Evolutionary conservation across 2,113 vertebrate genomes (phyloP), one percentile per base, ranked within the genome.

Genomic region (Platanista minor): DNA sequence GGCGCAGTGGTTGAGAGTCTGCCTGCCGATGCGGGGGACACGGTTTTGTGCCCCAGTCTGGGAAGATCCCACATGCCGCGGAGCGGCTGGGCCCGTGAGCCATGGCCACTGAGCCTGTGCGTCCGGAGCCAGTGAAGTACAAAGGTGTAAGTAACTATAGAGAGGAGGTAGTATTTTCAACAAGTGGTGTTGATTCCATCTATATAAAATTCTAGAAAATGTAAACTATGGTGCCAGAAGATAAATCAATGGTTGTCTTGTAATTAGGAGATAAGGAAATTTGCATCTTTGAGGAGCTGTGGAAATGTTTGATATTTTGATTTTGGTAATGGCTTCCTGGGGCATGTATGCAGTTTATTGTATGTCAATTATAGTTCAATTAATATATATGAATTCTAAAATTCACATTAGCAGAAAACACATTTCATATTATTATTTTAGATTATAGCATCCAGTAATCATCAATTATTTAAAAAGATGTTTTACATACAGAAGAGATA

Each of bases 131-230:
- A n/a, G n/a, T n/a, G n/a, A 36, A 94, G 1, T 13, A 3, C 33
- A 91, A 75, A 82, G 2, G 3, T 23, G 5, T 8, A 75, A 46
- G 41, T 75, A 41, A 49, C 33, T 78, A 62, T 21, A 6, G 21
- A 66, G 9, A 64, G 17, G 12, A n/a, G 6, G 21, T 25, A 20
- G 8, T 23, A 66, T 84, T 87, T 94, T 52, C 5, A 85, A 31
- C 2, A 74, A 82, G 9, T 49, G 20, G 10, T 33, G 14, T 17
- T 41, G 31, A 66, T 43, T 94, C 6, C 5, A 81, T n/a, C 18
- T 78, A 61, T 39, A 71, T 36, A 62, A 94, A 90, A 90, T 54
- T 62, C 20, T 81, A 39, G 41, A 92, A 83, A 62, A 61, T 84
- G 4, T 0, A 62, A 43, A 57, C 31, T 13, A 1, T 23, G 88